Evolutionary conservation across 2,113 vertebrate genomes (phyloP), one percentile per base, ranked within the genome.

Genomic region (Acanthochromis polyacanthus): DNA sequence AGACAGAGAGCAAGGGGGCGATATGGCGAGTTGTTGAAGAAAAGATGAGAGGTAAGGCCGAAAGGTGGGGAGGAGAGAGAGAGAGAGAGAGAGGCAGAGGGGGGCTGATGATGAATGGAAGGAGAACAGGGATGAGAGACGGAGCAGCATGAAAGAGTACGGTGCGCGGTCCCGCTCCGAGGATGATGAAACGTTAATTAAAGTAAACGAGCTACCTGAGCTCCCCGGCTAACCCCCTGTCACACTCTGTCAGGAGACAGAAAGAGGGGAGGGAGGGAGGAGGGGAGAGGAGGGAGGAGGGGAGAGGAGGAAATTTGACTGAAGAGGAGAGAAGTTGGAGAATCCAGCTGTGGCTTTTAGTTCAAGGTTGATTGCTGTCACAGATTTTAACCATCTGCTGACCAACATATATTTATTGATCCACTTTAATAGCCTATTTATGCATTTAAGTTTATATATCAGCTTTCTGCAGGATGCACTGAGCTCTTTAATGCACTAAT

Each of bases 121-220:
- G 75, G 85, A 63, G 85, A 88, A 71, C 73, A 63, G 63, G 85
- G 75, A 89, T 86, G 80, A 90, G 88, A 91, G 85, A 91, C 88
- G 80, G 71, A 89, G 90, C 88, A 85, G 87, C 90, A 83, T 92
- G 83, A 78, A 92, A 82, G 85, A 84, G 81, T 75, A 73, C 62
- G 57, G 56, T 30, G 85, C 30, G 82, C 80, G 75, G 71, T 61
- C 75, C 77, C 53, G 78, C 90, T 92, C 87, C 72, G 81, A 87
- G 89, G 83, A 90, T 93, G 94, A 93, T 94, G 93, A 94, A 92
- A 92, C 89, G 86, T 92, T 95, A 92, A 94, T 93, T 93, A 93
- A 93, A 93, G 88, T 92, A 93, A 94, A 94, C 85, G 91, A 95
- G 93, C 90, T 93, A 91, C 89, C 91, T 92, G 92, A 92, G 91